A percentile compares a stretch with the other conserved stretches of the same genome.
Evolutionary conservation across 2,797 vertebrate species (phyloP).

Genomic region (Esox lucius): DNA sequence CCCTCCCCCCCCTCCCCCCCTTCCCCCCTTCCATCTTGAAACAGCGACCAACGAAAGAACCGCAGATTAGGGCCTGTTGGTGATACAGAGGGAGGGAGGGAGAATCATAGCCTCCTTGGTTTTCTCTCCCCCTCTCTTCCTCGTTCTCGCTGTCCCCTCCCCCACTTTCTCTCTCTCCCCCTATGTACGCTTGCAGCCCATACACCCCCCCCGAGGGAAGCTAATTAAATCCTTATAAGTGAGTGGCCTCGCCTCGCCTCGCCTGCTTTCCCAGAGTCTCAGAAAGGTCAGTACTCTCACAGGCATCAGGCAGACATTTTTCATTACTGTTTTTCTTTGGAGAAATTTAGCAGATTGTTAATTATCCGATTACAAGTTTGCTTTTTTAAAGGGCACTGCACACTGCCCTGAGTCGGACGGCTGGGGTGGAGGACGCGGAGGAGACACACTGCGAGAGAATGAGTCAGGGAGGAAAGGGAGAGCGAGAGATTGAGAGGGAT

Average conservation of each 20-base stretch:
- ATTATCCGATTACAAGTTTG: constrained; percentile 78
- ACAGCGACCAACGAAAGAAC: neutral
- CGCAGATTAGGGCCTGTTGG: neutral
- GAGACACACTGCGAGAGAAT: constrained; percentile 21
- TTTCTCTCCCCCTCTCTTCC: constrained; percentile 4
- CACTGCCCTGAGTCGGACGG: constrained; percentile 51
- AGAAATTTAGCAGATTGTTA: constrained; percentile 78
- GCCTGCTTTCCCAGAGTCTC: constrained; percentile 63
- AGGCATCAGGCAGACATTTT: constrained; percentile 71
- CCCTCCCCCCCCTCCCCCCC: constrained; percentile 23
- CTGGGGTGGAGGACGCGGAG: constrained; percentile 4
- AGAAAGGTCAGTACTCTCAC: constrained; percentile 75
- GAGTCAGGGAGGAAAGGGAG: constrained; percentile 8
- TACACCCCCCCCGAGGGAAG: constrained; percentile 69
- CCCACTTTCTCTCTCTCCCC: constrained; percentile 21
- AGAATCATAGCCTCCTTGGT: constrained; percentile 3
- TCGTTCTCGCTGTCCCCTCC: constrained; percentile 26
- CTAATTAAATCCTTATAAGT: constrained; percentile 81
- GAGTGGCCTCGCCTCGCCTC: constrained; percentile 61
- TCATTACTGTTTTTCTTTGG: constrained; percentile 71
- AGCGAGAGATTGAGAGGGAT: constrained; percentile 20
- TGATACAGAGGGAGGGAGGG: neutral
- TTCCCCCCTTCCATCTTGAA: constrained; percentile 27
- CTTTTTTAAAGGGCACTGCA: constrained; percentile 71
- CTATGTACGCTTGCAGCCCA: constrained; percentile 48